phyloP scores from a whole-genome alignment of 2,113 vertebrate genomes.

The Lycaon pictus region DNA sequence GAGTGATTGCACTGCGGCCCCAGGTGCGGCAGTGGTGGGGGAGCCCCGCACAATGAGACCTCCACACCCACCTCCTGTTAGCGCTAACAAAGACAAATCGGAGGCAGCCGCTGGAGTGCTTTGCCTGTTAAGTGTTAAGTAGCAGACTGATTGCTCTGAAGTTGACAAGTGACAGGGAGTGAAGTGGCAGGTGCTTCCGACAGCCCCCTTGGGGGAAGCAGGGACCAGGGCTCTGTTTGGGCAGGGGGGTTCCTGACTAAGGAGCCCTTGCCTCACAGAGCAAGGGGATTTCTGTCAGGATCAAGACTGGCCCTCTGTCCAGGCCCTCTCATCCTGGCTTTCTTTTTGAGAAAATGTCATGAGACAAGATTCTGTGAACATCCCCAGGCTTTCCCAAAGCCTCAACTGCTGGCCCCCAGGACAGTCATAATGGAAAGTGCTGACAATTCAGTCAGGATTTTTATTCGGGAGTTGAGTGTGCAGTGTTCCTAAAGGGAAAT shows the following conservation, averaged over 20 bases:
- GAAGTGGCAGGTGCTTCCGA: conserved; percentile 76
- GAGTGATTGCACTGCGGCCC: conserved; percentile 74
- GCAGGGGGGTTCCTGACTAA: not conserved
- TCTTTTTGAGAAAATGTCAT: not conserved
- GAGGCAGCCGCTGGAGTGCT: conserved; percentile 79
- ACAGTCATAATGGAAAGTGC: not conserved
- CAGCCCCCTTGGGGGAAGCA: not conserved
- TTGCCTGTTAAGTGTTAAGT: conserved; percentile 81
- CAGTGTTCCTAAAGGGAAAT: not conserved
- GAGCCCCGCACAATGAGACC: conserved; percentile 44
- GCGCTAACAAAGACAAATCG: conserved; percentile 85
- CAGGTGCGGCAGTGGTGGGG: conserved; percentile 80
- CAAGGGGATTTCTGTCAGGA: not conserved
- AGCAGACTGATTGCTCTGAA: conserved; percentile 84
- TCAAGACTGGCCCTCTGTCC: not conserved
- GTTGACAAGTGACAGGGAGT: conserved; percentile 73
- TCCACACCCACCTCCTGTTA: conserved; percentile 71
- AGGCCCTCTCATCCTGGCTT: not conserved
- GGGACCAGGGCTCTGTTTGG: not conserved
- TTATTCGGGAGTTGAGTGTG: not conserved
- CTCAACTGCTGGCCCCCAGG: not conserved
- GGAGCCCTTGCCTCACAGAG: not conserved
- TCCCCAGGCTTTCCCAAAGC: not conserved
- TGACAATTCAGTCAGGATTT: not conserved
- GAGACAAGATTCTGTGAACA: not conserved